Evolutionary conservation across 1,140 invertebrate species (phyloP), one percentile per base, ranked within the genome.

Genomic region (Helicoverpa armigera): DNA sequence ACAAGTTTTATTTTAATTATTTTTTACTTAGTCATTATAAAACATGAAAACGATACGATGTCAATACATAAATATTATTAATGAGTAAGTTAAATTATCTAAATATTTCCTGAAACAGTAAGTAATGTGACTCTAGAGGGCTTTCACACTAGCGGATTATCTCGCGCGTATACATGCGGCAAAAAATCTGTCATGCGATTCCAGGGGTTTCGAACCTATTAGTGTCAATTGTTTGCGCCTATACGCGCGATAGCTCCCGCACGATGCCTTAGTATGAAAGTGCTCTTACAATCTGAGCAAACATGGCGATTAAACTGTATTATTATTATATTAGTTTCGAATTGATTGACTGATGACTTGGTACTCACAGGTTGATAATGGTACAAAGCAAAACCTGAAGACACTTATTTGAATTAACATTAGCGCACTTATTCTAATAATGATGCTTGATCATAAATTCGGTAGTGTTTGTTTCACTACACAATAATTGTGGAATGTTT

Each of bases 1-100:
- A 73, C 70, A 73, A 51, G 10, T 73, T 73, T 56, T 53, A 56
- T 73, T 73, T 43, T 43, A 43, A 43, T 43, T 43, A 43, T 43
- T 43, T 43, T 56, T n/a, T 13, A 73, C 58, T 16, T 31, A 72
- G 51, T 58, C 31, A 58, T 56, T 23, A 31, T 10, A 56, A 72
- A 73, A 35, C 35, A n/a, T 50, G 10, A 43, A 12, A 23, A 23
- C 23, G 23, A 43, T 56, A 56, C 53, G 13, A n/a, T 56, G 53
- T 35, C 14, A 31, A 29, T 12, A 63, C 23, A 51, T 72, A 23
- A 72, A 72, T 72, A 72, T 31, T 72, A 72, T 31, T 18, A 72
- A 53, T 65, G 35, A 65, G 63, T 65, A 65, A 43, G n/a, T 43
- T 9, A n/a, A 43, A 48, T 48, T 48, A 48, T 65, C 31, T 43